These are phyloP conservation scores for Montipora sp. DNA, from an alignment of 64 coral and sea anemone species.

Conservation along the genomic window DNA sequence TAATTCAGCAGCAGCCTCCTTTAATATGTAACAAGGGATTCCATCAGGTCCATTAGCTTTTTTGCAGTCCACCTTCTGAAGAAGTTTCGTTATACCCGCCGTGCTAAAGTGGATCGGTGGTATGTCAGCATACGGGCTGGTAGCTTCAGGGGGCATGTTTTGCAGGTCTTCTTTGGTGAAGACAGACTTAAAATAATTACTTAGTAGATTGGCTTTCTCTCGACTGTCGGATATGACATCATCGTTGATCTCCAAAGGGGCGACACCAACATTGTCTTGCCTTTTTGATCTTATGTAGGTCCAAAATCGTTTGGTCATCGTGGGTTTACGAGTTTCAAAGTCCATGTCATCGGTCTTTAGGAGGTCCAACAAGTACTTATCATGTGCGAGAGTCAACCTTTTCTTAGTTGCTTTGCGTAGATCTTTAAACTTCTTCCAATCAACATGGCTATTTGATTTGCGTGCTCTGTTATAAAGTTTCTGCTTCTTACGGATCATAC, in stretches of 20 bases:
- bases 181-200: constrained; percentile 43
- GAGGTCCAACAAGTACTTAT: no score
- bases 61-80: constrained; percentile 34
- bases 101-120: constrained; percentile 24
- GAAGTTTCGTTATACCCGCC: constrained; percentile 34
- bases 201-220: constrained; percentile 28
- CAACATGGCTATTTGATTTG: no score
- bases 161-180: constrained; percentile 16
- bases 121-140: constrained; percentile 38
- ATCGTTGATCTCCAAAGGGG: constrained; percentile 33
- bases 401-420: no score
- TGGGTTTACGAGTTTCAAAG: constrained; percentile 10
- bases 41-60: constrained; percentile 15
- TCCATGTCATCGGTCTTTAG: not conserved
- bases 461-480: no score
- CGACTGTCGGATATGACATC: constrained; percentile 11
- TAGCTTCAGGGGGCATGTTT: constrained; percentile 31
- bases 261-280: constrained; percentile 33
- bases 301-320: constrained; percentile 55
- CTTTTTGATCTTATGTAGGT: constrained; percentile 39
- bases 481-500: no score
- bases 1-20: no score
- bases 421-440: no score
- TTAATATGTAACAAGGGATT: no score
- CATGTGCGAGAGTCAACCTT: no score